phyloP scores from a whole-genome alignment of 2,888 invertebrate species.

The Panzeria rudis region DNA sequence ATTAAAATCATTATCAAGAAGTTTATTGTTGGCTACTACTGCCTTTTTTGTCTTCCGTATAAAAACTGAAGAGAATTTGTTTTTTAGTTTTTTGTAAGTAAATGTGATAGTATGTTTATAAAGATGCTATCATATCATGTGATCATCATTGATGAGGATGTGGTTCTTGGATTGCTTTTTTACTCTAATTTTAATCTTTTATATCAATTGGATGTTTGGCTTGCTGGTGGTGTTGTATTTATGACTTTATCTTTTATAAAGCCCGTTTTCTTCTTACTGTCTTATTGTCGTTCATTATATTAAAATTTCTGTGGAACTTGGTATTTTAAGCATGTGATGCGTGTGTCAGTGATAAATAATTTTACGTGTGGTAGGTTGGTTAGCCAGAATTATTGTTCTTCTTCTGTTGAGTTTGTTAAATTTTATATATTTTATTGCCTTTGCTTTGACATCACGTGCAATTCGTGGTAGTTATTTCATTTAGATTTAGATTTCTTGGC shows the following conservation, averaged over 20 bases:
- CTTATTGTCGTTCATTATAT: conserved; percentile 30
- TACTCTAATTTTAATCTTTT: conserved; percentile 56
- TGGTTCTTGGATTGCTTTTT: conserved; percentile 53
- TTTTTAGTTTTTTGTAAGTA: conserved; percentile 10
- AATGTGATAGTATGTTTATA: conserved; percentile 1
- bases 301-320: conserved; percentile 66
- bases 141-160: conserved; percentile 57
- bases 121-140: conserved; percentile 65
- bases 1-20: conserved; percentile 47
- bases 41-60: background rate
- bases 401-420: background rate
- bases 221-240: conserved; percentile 55
- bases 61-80: conserved; percentile 40
- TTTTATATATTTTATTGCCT: conserved; percentile 50
- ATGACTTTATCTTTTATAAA: conserved; percentile 64
- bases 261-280: conserved; percentile 1
- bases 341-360: conserved; percentile 55
- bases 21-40: conserved; percentile 40
- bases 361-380: conserved; percentile 1
- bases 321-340: conserved; percentile 42
- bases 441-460: conserved; percentile 65
- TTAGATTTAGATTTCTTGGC: conserved; percentile 58
- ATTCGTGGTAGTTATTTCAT: conserved; percentile 69
- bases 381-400: background rate
- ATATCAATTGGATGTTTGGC: conserved; percentile 45